Conservation (phyloP, 2,888 invertebrate genomes). For the Conomelus anceps region DNA sequence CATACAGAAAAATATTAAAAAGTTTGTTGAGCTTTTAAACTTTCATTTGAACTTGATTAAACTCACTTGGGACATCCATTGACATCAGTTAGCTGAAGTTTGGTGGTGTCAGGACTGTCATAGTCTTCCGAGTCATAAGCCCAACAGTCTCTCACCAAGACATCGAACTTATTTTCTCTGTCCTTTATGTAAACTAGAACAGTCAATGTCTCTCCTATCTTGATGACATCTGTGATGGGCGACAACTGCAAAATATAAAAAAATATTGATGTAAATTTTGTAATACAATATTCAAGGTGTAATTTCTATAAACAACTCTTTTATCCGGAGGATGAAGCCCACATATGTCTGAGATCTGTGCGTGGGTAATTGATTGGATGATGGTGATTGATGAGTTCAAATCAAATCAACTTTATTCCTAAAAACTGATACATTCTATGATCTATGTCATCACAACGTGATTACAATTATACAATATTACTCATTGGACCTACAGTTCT, state of each 20-base stretch:
- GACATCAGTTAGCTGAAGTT: constrained; percentile 58
- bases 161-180: constrained; percentile 54
- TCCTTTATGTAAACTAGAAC: constrained; percentile 64
- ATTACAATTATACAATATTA: too few relatives aligned
- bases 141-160: constrained; percentile 65
- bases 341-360: too few relatives aligned
- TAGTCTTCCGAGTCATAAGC: constrained; percentile 61
- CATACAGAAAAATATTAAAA: neutral
- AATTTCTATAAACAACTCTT: too few relatives aligned
- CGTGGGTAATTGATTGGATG: too few relatives aligned
- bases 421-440: too few relatives aligned
- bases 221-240: constrained; percentile 55
- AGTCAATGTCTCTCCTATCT: constrained; percentile 63
- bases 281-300: too few relatives aligned
- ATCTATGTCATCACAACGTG: too few relatives aligned
- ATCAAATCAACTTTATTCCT: too few relatives aligned
- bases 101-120: constrained; percentile 50
- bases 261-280: too few relatives aligned
- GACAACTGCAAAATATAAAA: constrained; percentile 48
- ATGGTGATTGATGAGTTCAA: too few relatives aligned
- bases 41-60: neutral
- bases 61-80: constrained; percentile 59
- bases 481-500: too few relatives aligned
- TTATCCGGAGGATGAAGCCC: too few relatives aligned
- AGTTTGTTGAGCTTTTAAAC: neutral